A percentile compares a stretch with the other conserved stretches of the same genome.
phyloP scores from a whole-genome alignment of 2,797 vertebrate species.

The Scleropages formosus region DNA sequence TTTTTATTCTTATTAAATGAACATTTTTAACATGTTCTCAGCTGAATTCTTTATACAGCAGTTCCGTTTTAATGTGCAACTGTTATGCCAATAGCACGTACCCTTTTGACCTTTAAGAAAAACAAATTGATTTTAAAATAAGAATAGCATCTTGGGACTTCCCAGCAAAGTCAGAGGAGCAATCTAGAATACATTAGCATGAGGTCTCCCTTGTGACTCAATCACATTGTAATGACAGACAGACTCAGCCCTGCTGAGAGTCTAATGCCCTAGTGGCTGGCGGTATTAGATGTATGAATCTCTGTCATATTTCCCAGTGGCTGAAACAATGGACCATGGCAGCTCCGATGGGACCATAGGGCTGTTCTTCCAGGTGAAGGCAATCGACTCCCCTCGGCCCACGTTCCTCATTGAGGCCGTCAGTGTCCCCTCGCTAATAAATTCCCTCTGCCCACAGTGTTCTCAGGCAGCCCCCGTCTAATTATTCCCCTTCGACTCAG shows the following conservation, averaged over 20 bases:
- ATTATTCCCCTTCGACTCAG: constrained; percentile 27
- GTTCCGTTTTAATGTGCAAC: too few species aligned
- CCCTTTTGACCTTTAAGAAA: too few species aligned
- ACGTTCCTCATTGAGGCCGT: background rate
- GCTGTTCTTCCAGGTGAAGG: background rate
- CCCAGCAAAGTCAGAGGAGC: background rate
- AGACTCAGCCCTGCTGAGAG: constrained; percentile 10
- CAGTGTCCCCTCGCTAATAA: constrained; percentile 3
- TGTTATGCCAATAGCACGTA: too few species aligned
- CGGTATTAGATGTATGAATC: constrained; percentile 7
- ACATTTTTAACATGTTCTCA: too few species aligned
- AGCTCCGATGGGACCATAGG: constrained; percentile 1
- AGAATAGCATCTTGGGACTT: too few species aligned
- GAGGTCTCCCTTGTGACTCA: background rate
- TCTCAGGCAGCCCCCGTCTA: constrained; percentile 19
- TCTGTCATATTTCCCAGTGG: background rate
- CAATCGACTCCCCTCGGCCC: background rate
- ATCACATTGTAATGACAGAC: constrained; percentile 8
- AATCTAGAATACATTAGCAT: constrained; percentile 19
- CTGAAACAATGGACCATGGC: background rate
- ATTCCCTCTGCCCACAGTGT: background rate
- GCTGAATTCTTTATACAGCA: too few species aligned
- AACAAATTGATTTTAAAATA: too few species aligned
- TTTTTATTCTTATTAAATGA: too few species aligned
- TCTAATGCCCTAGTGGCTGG: constrained; percentile 4